Base-by-base conservation (phyloP, 2,888 invertebrate genomes). In the Cremastinae sp. region DNA sequence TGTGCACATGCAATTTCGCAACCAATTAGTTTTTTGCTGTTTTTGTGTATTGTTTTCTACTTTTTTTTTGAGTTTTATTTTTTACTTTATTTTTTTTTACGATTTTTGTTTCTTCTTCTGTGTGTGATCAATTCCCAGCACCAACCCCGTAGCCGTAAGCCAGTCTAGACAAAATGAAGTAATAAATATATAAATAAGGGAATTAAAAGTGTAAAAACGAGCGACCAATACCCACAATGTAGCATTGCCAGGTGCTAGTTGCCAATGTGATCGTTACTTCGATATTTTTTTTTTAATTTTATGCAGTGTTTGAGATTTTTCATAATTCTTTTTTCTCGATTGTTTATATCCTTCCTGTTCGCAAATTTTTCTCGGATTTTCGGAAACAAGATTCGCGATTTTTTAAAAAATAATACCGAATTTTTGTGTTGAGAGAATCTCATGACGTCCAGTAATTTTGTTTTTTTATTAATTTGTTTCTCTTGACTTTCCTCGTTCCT, bases 181-280 rank as follows among this genome's bases (percentile, higher is more conserved):
- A 55, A 75, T 77, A 55, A 43, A 53, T 66, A 43, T 72, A 62
- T 53, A 71, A 79, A 45, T 37, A 45, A 51, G 59, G 41, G 59
- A 70, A 39, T 12, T 35, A 10, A 9, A 37, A 20, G 22, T 53
- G 12, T 22, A 55, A 35, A 59, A 59, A 82, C 83, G 82, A 85
- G 84, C 85, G 81, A 87, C 86, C 86, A 86, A 85, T 86, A 86
- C 85, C 85, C 86, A 85, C 85, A 84, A 85, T 83, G 83, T 87
- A 89, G 87, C 87, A 87, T 89, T 87, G 88, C 86, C 87, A 88
- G 86, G 86, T 88, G 87, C 85, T 84, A 86, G 80, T 84, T 70
- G 83, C n/a, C 81, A 83, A 84, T 87, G 85, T 87, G 84, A 83
- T 82, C 82, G 79, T 28, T 28, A 28, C 80, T 78, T 75, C 70